These are phyloP conservation scores for Melinaea marsaeus DNA, from an alignment of 2,888 invertebrate species.

Conservation along the genomic window DNA sequence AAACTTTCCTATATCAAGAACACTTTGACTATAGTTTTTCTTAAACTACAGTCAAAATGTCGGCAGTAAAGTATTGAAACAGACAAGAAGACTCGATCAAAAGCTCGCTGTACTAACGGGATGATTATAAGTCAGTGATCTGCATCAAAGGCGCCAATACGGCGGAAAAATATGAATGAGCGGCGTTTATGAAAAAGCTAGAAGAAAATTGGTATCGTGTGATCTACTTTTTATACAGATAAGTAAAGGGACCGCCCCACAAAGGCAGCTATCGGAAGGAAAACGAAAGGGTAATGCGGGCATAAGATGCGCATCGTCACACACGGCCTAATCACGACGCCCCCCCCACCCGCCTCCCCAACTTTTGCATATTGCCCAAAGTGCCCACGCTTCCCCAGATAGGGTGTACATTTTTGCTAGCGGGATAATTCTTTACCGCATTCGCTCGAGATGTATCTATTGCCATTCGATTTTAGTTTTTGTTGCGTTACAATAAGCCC, in stretches of 20 bases:
- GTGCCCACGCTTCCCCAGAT: constrained; percentile 64
- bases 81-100: neutral
- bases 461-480: constrained; percentile 40
- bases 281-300: constrained; percentile 78
- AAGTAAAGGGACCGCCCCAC: constrained; percentile 57
- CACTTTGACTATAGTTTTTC: neutral
- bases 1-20: constrained; percentile 17
- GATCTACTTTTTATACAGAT: constrained; percentile 62
- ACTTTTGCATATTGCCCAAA: constrained; percentile 76
- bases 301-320: constrained; percentile 77
- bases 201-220: constrained; percentile 68
- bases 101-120: neutral
- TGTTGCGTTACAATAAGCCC: constrained; percentile 35
- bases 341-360: constrained; percentile 51
- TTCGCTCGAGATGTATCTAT: constrained; percentile 33
- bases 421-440: constrained; percentile 47
- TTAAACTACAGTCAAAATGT: constrained; percentile 4
- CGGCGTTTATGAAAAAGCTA: constrained; percentile 37
- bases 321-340: constrained; percentile 74
- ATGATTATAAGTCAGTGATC: constrained; percentile 8
- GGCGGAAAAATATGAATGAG: constrained; percentile 33
- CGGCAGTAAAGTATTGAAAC: neutral
- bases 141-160: constrained; percentile 36
- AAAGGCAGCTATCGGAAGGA: constrained; percentile 77
- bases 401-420: constrained; percentile 55